Conservation (phyloP, 92 coral and sea anemone genomes). For the Heteractis magnifica region DNA sequence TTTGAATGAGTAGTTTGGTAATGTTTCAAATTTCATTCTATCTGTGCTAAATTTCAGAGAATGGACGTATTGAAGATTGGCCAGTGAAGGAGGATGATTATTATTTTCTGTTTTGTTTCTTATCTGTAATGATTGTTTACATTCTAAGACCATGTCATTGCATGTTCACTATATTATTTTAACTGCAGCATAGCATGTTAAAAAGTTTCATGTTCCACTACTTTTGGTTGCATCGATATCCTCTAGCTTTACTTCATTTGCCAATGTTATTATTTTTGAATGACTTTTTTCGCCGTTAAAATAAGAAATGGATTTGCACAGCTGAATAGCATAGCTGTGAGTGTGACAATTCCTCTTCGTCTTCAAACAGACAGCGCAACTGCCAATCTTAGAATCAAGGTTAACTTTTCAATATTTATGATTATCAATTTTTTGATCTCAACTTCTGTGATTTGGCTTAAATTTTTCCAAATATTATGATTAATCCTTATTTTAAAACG, state of each 20-base stretch:
- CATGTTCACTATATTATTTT: background rate
- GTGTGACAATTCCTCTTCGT: conserved; percentile 95
- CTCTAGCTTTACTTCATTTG: background rate
- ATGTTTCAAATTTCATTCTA: conserved; percentile 6
- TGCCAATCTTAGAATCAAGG: conserved; percentile 2
- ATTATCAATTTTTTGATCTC: background rate
- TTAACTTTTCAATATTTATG: conserved; percentile 19
- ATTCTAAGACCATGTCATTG: background rate
- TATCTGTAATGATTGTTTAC: background rate
- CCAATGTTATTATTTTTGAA: background rate
- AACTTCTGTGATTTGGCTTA: background rate
- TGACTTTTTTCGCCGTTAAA: background rate
- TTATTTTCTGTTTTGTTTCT: background rate
- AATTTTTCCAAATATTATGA: background rate
- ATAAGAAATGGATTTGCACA: background rate
- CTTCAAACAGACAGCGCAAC: conserved; percentile 35
- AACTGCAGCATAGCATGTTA: background rate
- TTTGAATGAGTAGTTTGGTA: background rate
- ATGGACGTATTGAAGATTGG: conserved; percentile 18
- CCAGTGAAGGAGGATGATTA: conserved; percentile 16
- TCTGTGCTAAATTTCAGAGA: background rate
- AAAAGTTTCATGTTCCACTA: background rate
- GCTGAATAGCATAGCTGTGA: conserved; percentile 2
- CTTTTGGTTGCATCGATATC: background rate
- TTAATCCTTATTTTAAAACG: conserved; percentile 25